phyloP scores from a whole-genome alignment of 2,113 vertebrate genomes.

The Chauna torquata region DNA sequence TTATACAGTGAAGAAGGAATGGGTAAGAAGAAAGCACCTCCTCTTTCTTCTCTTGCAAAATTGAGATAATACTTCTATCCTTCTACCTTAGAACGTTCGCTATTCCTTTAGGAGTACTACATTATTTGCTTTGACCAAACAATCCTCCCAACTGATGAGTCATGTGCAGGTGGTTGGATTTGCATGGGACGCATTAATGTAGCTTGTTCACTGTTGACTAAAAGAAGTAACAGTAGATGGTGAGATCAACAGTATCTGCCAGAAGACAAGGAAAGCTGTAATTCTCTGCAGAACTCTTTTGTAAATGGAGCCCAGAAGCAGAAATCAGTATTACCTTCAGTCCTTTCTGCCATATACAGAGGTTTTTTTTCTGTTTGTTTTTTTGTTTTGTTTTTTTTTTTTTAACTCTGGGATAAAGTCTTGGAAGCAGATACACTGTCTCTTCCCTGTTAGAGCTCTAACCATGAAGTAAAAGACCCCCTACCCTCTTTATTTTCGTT shows the following conservation, averaged over 20 bases:
- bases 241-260: neutral
- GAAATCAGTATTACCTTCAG: neutral
- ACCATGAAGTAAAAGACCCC: neutral
- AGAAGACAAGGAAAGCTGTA: neutral
- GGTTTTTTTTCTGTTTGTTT: neutral
- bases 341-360: neutral
- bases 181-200: neutral
- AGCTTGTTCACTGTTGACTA: neutral
- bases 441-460: neutral
- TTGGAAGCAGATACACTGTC: neutral
- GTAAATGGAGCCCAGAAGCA: neutral
- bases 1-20: neutral
- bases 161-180: neutral
- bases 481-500: neutral
- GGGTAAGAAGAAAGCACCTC: neutral
- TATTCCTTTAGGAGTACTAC: neutral
- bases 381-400: neutral
- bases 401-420: neutral
- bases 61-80: neutral
- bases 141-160: neutral
- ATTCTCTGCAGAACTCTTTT: neutral
- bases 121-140: neutral
- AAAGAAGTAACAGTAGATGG: neutral
- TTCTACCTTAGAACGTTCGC: neutral
- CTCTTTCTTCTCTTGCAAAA: neutral